These are phyloP conservation scores for Cheirogaleus medius DNA, from an alignment of 2,113 vertebrate genomes.

Conservation along the genomic window DNA sequence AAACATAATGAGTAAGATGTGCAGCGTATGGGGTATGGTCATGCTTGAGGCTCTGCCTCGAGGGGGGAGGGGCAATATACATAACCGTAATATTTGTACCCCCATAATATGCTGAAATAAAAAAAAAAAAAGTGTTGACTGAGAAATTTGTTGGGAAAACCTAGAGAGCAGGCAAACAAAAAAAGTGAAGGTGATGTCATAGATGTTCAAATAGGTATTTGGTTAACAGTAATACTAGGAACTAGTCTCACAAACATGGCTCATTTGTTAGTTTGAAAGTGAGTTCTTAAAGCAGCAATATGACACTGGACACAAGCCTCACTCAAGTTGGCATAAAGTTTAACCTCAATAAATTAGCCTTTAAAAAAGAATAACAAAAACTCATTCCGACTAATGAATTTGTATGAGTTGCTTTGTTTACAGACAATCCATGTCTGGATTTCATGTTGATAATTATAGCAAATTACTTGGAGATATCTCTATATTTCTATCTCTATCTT, in stretches of 20 bases:
- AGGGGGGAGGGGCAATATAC: too few relatives aligned
- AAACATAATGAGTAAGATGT: too few relatives aligned
- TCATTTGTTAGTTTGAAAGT: neutral
- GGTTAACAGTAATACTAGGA: neutral
- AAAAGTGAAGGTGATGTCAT: neutral
- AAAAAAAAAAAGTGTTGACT: neutral
- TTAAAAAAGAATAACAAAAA: neutral
- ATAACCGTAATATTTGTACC: too few relatives aligned
- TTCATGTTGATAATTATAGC: neutral
- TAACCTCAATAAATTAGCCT: neutral
- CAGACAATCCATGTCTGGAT: neutral
- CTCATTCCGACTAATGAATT: neutral
- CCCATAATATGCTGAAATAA: too few relatives aligned
- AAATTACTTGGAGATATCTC: neutral
- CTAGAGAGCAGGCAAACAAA: neutral
- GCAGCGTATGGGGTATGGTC: too few relatives aligned
- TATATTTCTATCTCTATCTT: neutral
- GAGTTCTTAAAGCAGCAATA: neutral
- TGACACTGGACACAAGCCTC: neutral
- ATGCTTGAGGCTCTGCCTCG: too few relatives aligned
- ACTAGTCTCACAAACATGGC: neutral
- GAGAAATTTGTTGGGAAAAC: neutral
- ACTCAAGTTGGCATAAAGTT: neutral
- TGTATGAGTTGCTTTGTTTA: neutral
- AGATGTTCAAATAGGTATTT: neutral